Evolutionary conservation across 2,113 vertebrate genomes (phyloP), one percentile per base, ranked within the genome.

Genomic region (Halichoerus grypus): DNA sequence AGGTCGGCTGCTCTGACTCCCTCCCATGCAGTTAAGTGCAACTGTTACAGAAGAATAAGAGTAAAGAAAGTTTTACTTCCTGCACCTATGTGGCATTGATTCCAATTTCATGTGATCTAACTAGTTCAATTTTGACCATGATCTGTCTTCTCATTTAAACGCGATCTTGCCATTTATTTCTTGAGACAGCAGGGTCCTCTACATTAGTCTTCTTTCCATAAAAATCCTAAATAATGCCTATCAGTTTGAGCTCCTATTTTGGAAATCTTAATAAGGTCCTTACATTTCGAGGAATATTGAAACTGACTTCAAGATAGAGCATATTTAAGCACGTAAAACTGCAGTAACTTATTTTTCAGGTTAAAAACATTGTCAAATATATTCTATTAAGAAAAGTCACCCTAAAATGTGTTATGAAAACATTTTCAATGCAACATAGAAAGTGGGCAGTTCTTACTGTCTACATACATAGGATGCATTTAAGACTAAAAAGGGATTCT

Each of bases 381-480:
- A 0, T n/a, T 96, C 95, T 95, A 97, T 96, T 97, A 98, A 91
- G 88, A 97, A 95, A 92, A 89, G 46, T 92, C 51, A 95, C 74
- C 80, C 96, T 89, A 95, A 97, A 97, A 96, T 97, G 77, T 94
- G 88, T 95, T 96, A 83, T 97, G 86, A 95, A 91, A 97, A 97
- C 80, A 77, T 21, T 86, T 96, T 95, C 80, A 97, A 59, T 97
- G 87, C 77, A 98, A 96, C 65, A 92, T 76, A 96, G 67, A 61
- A 96, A 97, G 91, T 96, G 72, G 92, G 92, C 36, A 94, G 87
- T 77, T 98, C 53, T 59, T 87, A 72, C 69, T 93, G 33, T 71
- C 92, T 63, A 76, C 24, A 77, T 97, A 87, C 87, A 91, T 89
- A 49, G 53, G 61, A 97, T 86, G 63, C 61, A 87, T 95, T 98